phyloP scores from a whole-genome alignment of 2,113 vertebrate genomes.

The Lepisosteus osseus region DNA sequence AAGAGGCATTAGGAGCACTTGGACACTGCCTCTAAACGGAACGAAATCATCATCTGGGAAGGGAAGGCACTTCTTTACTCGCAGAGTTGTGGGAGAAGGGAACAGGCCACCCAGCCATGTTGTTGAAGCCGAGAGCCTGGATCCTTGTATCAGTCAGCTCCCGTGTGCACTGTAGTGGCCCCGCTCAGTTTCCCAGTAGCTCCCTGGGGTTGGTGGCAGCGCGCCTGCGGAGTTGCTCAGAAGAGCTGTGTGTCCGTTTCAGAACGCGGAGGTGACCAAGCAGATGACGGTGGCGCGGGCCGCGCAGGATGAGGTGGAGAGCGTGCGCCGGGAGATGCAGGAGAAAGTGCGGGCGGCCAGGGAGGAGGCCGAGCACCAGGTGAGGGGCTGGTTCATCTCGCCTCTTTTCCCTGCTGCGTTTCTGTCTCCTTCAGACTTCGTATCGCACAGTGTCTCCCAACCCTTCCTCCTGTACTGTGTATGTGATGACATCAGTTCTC shows the following conservation, averaged over 20 bases:
- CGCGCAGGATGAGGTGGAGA: constrained; percentile 83
- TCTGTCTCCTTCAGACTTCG: neutral
- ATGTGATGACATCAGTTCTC: neutral
- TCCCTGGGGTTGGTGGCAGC: neutral
- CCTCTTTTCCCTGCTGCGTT: neutral
- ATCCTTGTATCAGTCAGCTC: too few relatives aligned
- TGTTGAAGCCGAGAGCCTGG: too few relatives aligned
- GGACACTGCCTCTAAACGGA: too few relatives aligned
- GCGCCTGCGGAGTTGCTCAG: neutral
- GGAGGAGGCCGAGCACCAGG: constrained; percentile 79
- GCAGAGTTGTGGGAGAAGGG: too few relatives aligned
- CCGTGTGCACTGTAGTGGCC: too few relatives aligned
- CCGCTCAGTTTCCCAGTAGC: neutral
- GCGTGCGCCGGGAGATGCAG: constrained; percentile 83
- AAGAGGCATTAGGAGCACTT: too few relatives aligned
- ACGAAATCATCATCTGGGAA: too few relatives aligned
- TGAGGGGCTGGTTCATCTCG: constrained; percentile 38
- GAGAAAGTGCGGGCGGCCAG: constrained; percentile 79
- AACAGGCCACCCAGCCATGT: too few relatives aligned
- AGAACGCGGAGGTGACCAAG: constrained; percentile 95
- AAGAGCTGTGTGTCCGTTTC: constrained; percentile 5
- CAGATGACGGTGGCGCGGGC: constrained; percentile 84
- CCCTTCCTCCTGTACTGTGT: neutral
- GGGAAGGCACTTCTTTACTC: too few relatives aligned
- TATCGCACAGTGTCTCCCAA: neutral